Evolutionary conservation across 1,140 invertebrate genomes (phyloP), one percentile per base, ranked within the genome.

Genomic region (Drosophila sechellia): DNA sequence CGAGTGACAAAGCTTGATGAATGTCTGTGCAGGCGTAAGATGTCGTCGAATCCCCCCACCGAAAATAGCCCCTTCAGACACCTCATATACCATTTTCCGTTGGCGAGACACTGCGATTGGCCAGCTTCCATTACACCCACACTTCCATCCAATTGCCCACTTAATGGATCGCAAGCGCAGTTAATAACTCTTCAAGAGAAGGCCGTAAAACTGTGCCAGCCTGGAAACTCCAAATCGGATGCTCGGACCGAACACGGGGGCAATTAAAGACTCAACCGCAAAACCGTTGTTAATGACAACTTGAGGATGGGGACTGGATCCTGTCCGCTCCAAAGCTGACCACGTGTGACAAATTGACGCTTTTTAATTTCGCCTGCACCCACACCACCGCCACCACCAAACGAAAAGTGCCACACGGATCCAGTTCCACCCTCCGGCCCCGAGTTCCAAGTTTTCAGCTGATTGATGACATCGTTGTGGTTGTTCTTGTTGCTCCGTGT

Each of bases 341-440:
- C 83, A 83, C 76, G 79, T 89, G 83, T 87, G 83, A 87, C 84
- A 87, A 87, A 87, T 87, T 87, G 84, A 87, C 83, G 84, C 83
- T 87, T 87, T 87, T 87, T 87, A 89, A 87, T 87, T 87, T 89
- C 50, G 83, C 76, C 58, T 56, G 79, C 75, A 79, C 61, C 59
- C 74, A 64, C 72, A 84, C 71, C 79, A 76, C 31, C 27, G 3
- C 8, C 31, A 31, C 27, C 60, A 64, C 17, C 22, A 43, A 85
- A 80, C 57, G 81, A 48, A 54, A 85, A 72, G 73, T 49, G 73
- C 77, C 66, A 81, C 73, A 77, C 77, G 39, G 48, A 65, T 61
- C 50, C 6, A 25, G 22, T 12, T 46, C 20, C 27, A n/a, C 11
- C 11, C 6, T 43, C 56, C 59, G 45, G 39, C 6, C 43, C 59